These are phyloP conservation scores for Calliopum simillimum DNA, from an alignment of 2,888 invertebrate species.

Conservation along the genomic window DNA sequence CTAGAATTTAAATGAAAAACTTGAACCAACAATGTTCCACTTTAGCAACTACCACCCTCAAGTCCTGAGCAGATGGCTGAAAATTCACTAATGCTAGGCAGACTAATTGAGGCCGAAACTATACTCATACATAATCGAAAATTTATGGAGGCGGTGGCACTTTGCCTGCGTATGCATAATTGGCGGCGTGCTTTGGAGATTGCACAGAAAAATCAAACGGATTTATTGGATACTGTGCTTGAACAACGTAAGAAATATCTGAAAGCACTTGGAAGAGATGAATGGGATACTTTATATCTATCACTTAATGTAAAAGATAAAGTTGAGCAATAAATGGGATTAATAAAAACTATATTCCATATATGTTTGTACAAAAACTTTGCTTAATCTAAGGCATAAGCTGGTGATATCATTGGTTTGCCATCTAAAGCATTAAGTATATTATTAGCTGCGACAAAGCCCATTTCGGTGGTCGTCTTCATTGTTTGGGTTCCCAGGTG, in stretches of 20 bases:
- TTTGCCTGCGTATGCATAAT: slow-evolving; percentile 65
- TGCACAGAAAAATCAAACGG: slow-evolving; percentile 58
- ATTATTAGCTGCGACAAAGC: slow-evolving; percentile 82
- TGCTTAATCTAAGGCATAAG: slow-evolving; percentile 41
- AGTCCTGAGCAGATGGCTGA: slow-evolving; percentile 67
- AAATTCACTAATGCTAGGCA: slow-evolving; percentile 65
- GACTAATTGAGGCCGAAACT: slow-evolving; percentile 66
- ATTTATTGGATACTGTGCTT: slow-evolving; percentile 56
- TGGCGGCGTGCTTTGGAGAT: slow-evolving; percentile 65
- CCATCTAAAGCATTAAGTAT: slow-evolving; percentile 80
- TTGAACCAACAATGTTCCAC: neutral
- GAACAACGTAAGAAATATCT: slow-evolving; percentile 62
- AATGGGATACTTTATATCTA: slow-evolving; percentile 60
- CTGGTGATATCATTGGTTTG: slow-evolving; percentile 75
- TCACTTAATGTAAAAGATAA: slow-evolving; percentile 50
- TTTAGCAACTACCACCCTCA: slow-evolving; percentile 50
- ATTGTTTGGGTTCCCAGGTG: slow-evolving; percentile 89
- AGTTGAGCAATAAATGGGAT: slow-evolving; percentile 7
- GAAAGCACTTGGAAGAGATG: slow-evolving; percentile 59
- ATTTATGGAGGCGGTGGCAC: slow-evolving; percentile 57
- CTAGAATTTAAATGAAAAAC: neutral
- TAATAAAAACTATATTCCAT: neutral
- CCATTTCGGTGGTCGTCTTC: slow-evolving; percentile 83
- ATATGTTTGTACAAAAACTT: neutral
- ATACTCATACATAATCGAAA: slow-evolving; percentile 66